Evolutionary conservation across 2,888 invertebrate species (phyloP), one percentile per base, ranked within the genome.

Genomic region (Drosophila recens): DNA sequence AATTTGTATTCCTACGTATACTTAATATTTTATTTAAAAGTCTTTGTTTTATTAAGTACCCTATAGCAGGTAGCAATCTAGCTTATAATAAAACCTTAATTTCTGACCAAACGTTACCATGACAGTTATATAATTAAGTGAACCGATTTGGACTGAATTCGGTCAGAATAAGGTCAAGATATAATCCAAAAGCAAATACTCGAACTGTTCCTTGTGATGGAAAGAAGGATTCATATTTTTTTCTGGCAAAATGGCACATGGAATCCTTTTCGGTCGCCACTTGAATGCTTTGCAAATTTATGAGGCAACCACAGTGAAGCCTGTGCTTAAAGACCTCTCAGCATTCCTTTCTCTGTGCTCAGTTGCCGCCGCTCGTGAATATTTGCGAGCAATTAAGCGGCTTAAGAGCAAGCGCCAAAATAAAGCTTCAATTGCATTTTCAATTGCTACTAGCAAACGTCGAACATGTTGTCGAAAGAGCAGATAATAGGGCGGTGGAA

Each of bases 331-430:
- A 67, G 59, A 53, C 34, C 64, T 70, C 36, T 38, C 34, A 46
- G 45, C 38, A n/a, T 42, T 30, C 20, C 36, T 20, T 51, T 40
- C 27, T 13, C 54, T 10, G n/a, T 33, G 10, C 30, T 30, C 15
- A 66, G 54, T 56, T 51, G 43, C n/a, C 23, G 23, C 0, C 13
- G 1, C 45, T 45, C 13, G 61, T 48, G 49, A 49, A 36, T 67
- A 72, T 72, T 75, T 83, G 75, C 54, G 67, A 73, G 75, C 83
- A 82, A 86, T 85, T 82, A 82, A 82, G 86, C 83, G 51, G 71
- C 82, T 82, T 82, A 72, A 64, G 68, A 34, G 13, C 51, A 30
- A 34, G 59, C 65, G 63, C 58, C 53, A 61, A 48, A 42, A 45
- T 51, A 53, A 52, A 75, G 61, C 56, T 75, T 75, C 58, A 63